phyloP scores from a whole-genome alignment of 2,113 vertebrate species.

The Notechis scutatus region DNA sequence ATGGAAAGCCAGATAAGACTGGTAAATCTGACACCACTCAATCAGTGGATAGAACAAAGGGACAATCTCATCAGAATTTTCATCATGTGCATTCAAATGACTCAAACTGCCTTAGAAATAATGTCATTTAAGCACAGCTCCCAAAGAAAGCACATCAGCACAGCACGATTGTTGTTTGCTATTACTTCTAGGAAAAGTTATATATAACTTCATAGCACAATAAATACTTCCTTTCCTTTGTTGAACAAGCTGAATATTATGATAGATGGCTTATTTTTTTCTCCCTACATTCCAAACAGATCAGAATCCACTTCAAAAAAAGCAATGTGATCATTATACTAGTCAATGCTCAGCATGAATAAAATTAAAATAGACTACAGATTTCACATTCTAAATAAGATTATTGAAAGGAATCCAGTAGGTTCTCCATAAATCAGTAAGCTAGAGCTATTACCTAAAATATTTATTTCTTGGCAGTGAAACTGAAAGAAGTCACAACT shows the following conservation, averaged over 20 bases:
- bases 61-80: background rate
- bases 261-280: slow-evolving; percentile 29
- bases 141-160: background rate
- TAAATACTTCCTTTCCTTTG: background rate
- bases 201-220: background rate
- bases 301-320: slow-evolving; percentile 50
- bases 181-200: slow-evolving; percentile 15
- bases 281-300: slow-evolving; percentile 30
- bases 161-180: slow-evolving; percentile 9
- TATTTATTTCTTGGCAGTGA: slow-evolving; percentile 21
- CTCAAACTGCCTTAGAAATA: background rate
- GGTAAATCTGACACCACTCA: background rate
- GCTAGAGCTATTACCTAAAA: slow-evolving; percentile 47
- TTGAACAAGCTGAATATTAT: slow-evolving; percentile 21
- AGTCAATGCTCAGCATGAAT: slow-evolving; percentile 40
- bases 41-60: background rate
- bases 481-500: background rate
- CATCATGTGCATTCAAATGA: slow-evolving; percentile 23
- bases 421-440: slow-evolving; percentile 50
- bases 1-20: background rate
- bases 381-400: slow-evolving; percentile 62
- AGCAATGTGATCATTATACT: slow-evolving; percentile 62
- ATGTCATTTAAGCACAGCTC: background rate
- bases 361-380: slow-evolving; percentile 65
- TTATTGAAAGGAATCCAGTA: slow-evolving; percentile 50